A percentile compares a stretch with the other conserved stretches of the same genome.
These are phyloP conservation scores for Vanacampus margaritifer DNA, from an alignment of 2,113 vertebrate species.

Conservation along the genomic window DNA sequence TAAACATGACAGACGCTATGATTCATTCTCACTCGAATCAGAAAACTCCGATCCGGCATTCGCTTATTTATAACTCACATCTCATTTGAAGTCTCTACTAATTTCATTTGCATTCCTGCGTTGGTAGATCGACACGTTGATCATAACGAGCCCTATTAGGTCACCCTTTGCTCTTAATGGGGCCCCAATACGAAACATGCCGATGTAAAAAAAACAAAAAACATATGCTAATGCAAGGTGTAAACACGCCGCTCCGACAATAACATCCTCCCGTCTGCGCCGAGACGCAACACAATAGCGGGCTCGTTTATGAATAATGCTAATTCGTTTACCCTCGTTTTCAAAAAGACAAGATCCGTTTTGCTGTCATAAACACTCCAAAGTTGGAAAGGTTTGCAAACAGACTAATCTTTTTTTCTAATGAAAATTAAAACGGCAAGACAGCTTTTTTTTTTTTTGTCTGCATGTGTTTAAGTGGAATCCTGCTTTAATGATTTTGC, in stretches of 20 bases:
- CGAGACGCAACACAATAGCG: constrained; percentile 2
- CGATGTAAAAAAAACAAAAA: constrained; percentile 21
- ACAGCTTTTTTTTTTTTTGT: background rate
- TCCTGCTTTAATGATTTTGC: constrained; percentile 19
- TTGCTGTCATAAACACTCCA: constrained; percentile 3
- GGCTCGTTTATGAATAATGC: background rate
- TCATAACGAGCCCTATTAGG: constrained; percentile 17
- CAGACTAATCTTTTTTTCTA: background rate
- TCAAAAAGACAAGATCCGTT: background rate
- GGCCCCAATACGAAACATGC: constrained; percentile 28
- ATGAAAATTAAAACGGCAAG: constrained; percentile 12
- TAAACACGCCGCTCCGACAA: constrained; percentile 25
- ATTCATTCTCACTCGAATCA: no score
- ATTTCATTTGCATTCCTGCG: no score
- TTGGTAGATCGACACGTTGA: constrained; percentile 17
- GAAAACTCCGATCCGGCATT: no score
- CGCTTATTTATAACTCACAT: no score
- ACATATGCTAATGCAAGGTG: constrained; percentile 22
- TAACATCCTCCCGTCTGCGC: constrained; percentile 15
- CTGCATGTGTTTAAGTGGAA: background rate
- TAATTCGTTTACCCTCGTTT: background rate
- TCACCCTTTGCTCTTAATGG: constrained; percentile 12
- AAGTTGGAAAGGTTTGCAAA: background rate
- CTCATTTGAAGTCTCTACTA: no score
- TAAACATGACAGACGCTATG: no score